Conservation (phyloP, 1,140 invertebrate species). For the Drosophila pachea region DNA sequence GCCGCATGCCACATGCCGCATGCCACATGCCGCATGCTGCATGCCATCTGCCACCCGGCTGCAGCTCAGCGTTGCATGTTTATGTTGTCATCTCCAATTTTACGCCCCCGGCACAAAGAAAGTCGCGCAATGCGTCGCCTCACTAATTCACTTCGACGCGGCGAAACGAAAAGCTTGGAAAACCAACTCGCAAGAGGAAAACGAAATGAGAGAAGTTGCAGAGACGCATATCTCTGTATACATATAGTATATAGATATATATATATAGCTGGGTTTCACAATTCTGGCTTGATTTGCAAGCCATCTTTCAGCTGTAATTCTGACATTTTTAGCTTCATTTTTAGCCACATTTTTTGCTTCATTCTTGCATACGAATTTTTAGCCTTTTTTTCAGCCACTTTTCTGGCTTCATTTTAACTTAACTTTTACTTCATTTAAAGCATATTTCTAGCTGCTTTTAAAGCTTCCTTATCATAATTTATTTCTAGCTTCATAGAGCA, state of each 20-base stretch:
- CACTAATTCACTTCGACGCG: slow-evolving; percentile 54
- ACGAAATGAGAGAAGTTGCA: slow-evolving; percentile 7
- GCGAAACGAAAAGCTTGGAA: slow-evolving; percentile 35
- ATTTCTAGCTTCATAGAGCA: too few relatives aligned
- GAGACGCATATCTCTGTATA: not conserved
- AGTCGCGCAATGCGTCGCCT: slow-evolving; percentile 64
- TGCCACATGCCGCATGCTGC: slow-evolving; percentile 15
- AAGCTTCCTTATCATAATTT: too few relatives aligned
- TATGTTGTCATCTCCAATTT: slow-evolving; percentile 64
- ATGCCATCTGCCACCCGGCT: not conserved
- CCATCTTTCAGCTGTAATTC: too few relatives aligned
- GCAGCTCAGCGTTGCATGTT: slow-evolving; percentile 33
- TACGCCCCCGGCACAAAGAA: slow-evolving; percentile 62
- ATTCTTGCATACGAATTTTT: not conserved
- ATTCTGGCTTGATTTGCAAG: not conserved
- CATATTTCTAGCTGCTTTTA: not conserved
- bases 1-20: slow-evolving; percentile 27
- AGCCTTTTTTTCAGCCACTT: too few relatives aligned
- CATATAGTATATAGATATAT: not conserved
- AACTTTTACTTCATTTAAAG: not conserved
- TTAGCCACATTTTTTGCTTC: not conserved
- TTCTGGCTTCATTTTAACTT: too few relatives aligned
- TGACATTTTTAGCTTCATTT: too few relatives aligned
- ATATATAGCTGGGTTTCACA: too few relatives aligned
- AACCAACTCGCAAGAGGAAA: slow-evolving; percentile 6